These are phyloP conservation scores for Tachyglossus aculeatus DNA, from an alignment of 2,797 vertebrate species.

Conservation along the genomic window DNA sequence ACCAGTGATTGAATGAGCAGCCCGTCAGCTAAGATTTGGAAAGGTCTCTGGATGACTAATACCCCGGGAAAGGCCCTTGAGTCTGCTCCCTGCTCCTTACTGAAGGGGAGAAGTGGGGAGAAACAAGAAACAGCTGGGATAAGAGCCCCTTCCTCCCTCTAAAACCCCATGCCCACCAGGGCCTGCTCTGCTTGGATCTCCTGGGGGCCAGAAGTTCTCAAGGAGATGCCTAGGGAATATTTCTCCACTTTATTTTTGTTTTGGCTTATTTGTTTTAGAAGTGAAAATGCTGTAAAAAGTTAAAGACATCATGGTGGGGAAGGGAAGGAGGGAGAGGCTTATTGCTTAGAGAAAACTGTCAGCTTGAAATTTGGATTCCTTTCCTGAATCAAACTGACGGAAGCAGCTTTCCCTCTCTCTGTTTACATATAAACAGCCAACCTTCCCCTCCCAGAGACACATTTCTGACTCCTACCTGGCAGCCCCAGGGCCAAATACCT, in stretches of 20 bases:
- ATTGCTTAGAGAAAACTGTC: not conserved
- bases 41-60: no score
- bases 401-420: slow-evolving; percentile 56
- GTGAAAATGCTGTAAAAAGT: slow-evolving; percentile 45
- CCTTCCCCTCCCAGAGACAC: slow-evolving; percentile 21
- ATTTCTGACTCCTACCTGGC: slow-evolving; percentile 9
- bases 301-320: slow-evolving; percentile 58
- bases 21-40: no score
- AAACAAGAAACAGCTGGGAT: not conserved
- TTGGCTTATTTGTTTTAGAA: slow-evolving; percentile 7
- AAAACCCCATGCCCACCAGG: not conserved
- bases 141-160: not conserved
- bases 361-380: slow-evolving; percentile 30
- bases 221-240: not conserved
- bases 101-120: not conserved
- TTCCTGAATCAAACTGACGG: slow-evolving; percentile 15
- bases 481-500: slow-evolving; percentile 26
- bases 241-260: not conserved
- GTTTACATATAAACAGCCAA: slow-evolving; percentile 47
- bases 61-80: no score
- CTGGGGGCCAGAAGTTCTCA: not conserved
- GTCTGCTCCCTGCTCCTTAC: no score
- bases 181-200: not conserved
- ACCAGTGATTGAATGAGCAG: no score
- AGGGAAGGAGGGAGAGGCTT: not conserved